These are phyloP conservation scores for Athene cunicularia DNA, from an alignment of 2,113 vertebrate genomes.

Conservation along the genomic window DNA sequence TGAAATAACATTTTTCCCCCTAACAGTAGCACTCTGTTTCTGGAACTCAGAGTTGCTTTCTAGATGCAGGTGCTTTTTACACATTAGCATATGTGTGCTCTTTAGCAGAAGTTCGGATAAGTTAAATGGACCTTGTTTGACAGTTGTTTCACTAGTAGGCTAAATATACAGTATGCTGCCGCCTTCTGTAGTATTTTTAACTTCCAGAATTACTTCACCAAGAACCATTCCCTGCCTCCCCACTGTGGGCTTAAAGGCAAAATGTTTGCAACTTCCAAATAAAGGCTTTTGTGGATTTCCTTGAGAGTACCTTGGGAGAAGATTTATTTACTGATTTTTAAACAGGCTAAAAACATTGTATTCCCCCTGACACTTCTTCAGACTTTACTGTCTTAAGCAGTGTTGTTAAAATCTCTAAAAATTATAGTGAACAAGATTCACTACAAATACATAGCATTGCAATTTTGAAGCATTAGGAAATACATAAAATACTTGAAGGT, in stretches of 20 bases:
- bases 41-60: background rate
- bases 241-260: background rate
- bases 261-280: background rate
- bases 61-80: background rate
- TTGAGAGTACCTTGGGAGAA: background rate
- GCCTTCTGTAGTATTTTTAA: background rate
- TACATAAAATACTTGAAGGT: background rate
- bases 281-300: background rate
- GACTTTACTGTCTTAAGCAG: background rate
- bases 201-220: background rate
- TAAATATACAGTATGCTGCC: background rate
- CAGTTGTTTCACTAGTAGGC: background rate
- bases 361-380: background rate
- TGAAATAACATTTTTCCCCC: background rate
- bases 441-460: background rate
- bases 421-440: background rate
- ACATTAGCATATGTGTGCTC: background rate
- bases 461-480: background rate
- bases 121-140: background rate
- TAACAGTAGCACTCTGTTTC: background rate
- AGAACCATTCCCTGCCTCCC: background rate
- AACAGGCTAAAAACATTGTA: background rate
- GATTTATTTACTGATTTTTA: background rate
- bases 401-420: background rate
- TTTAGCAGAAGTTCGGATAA: background rate